Percentiles rank a stretch among this genome's conserved stretches.
Evolutionary conservation across 2,113 vertebrate species (phyloP).

Genomic region (Myrmecophaga tridactyla): DNA sequence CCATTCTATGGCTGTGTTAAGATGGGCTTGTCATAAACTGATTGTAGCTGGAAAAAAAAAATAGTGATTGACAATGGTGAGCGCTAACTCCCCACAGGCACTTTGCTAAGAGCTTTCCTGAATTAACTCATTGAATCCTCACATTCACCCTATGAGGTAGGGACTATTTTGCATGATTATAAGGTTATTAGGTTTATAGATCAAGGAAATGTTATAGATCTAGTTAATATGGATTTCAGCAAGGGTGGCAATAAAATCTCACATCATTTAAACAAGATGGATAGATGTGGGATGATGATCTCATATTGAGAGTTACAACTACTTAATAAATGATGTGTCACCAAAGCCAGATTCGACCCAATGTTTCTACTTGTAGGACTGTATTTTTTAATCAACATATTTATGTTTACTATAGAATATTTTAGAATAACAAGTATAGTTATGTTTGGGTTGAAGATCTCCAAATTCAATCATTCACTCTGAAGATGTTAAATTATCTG

Average conservation of each 20-base stretch:
- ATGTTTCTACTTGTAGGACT: background rate
- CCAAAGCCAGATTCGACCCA: background rate
- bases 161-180: background rate
- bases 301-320: background rate
- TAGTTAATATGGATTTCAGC: background rate
- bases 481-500: fast-evolving
- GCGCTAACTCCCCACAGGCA: too few relatives aligned
- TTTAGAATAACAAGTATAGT: background rate
- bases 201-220: background rate
- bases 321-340: background rate
- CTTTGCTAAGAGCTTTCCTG: background rate
- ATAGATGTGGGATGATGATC: background rate
- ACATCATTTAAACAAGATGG: background rate
- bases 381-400: fast-evolving
- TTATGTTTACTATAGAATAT: fast-evolving
- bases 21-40: background rate
- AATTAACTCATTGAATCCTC: background rate
- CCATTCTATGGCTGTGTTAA: background rate
- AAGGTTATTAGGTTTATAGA: background rate
- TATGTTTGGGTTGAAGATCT: fast-evolving
- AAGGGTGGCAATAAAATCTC: background rate
- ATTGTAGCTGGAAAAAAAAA: background rate
- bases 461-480: fast-evolving
- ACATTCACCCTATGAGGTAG: background rate
- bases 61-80: too few relatives aligned